These are phyloP conservation scores for Scolanthus callimorphus DNA, from an alignment of 92 coral and sea anemone species.

Conservation along the genomic window DNA sequence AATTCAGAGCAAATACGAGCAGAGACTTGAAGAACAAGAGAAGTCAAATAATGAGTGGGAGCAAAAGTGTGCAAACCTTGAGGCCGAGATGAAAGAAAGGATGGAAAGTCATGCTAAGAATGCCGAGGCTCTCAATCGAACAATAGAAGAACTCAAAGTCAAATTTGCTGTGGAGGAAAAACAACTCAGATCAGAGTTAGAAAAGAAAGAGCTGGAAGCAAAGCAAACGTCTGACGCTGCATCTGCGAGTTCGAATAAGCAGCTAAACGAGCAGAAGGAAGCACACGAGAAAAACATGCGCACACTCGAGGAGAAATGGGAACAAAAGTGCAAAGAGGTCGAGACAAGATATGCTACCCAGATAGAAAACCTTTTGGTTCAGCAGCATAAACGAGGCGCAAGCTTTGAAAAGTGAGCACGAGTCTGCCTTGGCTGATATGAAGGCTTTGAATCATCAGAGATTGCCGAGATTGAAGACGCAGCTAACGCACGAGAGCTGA, in stretches of 20 bases:
- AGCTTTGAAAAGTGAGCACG: slow-evolving; percentile 36
- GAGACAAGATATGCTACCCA: slow-evolving; percentile 68
- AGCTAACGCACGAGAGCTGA: slow-evolving; percentile 9
- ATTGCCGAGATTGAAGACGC: slow-evolving; percentile 28
- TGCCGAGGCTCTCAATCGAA: slow-evolving; percentile 8
- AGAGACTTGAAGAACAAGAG: slow-evolving; percentile 25
- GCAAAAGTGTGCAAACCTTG: slow-evolving; percentile 25
- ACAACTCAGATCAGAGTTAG: slow-evolving; percentile 50
- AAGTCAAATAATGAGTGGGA: slow-evolving; percentile 16
- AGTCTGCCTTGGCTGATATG: slow-evolving; percentile 30
- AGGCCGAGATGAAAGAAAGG: slow-evolving; percentile 37
- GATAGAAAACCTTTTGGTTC: slow-evolving; percentile 70
- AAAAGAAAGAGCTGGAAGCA: slow-evolving; percentile 53
- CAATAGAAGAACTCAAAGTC: slow-evolving; percentile 28
- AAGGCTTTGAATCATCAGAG: slow-evolving; percentile 8
- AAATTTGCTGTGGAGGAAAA: slow-evolving; percentile 51
- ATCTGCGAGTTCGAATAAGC: slow-evolving; percentile 48
- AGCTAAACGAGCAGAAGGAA: slow-evolving; percentile 53
- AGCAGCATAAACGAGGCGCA: slow-evolving; percentile 59
- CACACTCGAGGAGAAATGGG: slow-evolving; percentile 52
- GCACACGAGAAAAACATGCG: slow-evolving; percentile 57
- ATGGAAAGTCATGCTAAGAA: slow-evolving; percentile 6
- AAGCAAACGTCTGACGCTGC: slow-evolving; percentile 64
- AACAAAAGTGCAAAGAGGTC: slow-evolving; percentile 69
- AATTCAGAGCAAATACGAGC: background rate